A percentile compares a stretch with the other conserved stretches of the same genome.
Evolutionary conservation across 2,888 invertebrate species (phyloP).

Genomic region (Macrophya annulata): DNA sequence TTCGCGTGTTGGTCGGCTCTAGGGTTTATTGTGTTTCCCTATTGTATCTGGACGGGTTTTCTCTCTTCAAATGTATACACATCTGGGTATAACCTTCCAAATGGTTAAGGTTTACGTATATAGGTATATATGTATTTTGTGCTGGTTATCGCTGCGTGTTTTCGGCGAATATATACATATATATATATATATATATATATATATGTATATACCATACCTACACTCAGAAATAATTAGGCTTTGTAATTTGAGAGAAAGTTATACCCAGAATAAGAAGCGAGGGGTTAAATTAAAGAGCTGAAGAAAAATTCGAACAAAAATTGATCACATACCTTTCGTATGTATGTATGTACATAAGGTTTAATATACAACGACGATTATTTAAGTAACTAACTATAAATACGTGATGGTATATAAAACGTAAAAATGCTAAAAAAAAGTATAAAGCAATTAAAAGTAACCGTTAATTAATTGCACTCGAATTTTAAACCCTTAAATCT

Average conservation of each 20-base stretch:
- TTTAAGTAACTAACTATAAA: background rate
- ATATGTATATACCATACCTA: background rate
- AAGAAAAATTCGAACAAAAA: no score
- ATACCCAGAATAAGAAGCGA: background rate
- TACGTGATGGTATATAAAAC: background rate
- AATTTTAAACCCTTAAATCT: background rate
- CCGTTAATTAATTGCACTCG: constrained; percentile 37
- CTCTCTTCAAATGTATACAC: background rate
- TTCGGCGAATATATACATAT: background rate
- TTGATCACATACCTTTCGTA: no score
- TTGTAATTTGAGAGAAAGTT: background rate
- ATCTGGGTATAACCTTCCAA: constrained; percentile 5
- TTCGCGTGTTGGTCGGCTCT: background rate
- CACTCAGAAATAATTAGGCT: background rate
- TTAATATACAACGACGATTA: no score
- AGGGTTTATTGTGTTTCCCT: constrained; percentile 5
- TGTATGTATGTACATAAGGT: no score
- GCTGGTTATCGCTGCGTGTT: constrained; percentile 10
- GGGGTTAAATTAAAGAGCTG: no score
- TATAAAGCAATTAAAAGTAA: constrained; percentile 53
- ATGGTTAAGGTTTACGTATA: background rate
- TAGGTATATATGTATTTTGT: background rate
- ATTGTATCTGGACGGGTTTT: background rate
- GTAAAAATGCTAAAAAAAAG: constrained; percentile 5
- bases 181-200: background rate